Base-by-base conservation (phyloP, 2,797 vertebrate species). In the Sebastes wilsoni region DNA sequence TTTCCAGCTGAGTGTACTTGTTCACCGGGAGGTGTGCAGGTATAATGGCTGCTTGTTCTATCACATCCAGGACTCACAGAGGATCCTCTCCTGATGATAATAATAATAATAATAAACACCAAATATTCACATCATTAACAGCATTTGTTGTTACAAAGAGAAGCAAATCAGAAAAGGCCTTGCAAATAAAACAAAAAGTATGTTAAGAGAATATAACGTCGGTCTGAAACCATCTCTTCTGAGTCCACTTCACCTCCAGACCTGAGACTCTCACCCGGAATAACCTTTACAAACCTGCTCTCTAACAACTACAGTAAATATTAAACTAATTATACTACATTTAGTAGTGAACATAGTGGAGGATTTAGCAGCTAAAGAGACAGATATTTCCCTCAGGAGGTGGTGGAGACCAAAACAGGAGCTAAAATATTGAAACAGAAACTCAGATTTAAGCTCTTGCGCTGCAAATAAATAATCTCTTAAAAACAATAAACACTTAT, bases 1-100 rank as follows among this genome's bases (percentile, higher is more conserved):
- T 27, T 52, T 81, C 84, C 77, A 84, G 75, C 82, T 79, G 82
- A 88, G 82, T 34, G 84, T 42, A 22, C 77, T 87, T 75, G 60
- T 71, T 83, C 72, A 52, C 75, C 22, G 8, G 46, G 46, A 52
- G 46, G 46, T 20, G 66, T 18, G 69, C 66, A 69, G 62, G 68
- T 79, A 1, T 16, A 46, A 46, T 46, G 38, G 38, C 38, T 16
- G 38, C 38, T 46, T 46, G 42, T 77, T 85, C 67, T 66, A 83
- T 66, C 75, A 67, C 34, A 76, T 22, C 61, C 61, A 80, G 66
- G 46, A 49, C 18, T 49, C 46, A 2, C 61, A 80, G 18, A 60
- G 49, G 58, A 36, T 58, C 13, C 4, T 22, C 32, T n/a, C 16
- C 61, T 28, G 25, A n/a, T 38, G 12, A 38, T 38, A 13, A 38